phyloP scores from a whole-genome alignment of 2,797 vertebrate genomes.

The Podargus strigoides region DNA sequence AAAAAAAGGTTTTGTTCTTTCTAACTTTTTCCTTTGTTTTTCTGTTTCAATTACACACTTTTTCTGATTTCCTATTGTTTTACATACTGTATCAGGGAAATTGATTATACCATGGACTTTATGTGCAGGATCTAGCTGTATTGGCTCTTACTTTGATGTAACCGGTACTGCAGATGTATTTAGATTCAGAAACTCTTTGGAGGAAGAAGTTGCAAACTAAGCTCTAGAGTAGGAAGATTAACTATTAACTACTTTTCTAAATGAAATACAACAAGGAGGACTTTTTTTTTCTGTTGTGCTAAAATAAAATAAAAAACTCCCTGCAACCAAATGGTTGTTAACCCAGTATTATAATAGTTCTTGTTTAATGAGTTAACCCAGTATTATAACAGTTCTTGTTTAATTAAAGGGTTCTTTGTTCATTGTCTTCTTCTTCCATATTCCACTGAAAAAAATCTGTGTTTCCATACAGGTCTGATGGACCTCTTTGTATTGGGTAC shows the following conservation, averaged over 20 bases:
- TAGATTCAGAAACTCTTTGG: not conserved
- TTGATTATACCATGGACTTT: not conserved
- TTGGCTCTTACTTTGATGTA: not conserved
- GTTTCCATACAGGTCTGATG: not conserved
- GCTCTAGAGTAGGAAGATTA: not conserved
- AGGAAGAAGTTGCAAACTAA: not conserved
- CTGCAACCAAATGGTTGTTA: not conserved
- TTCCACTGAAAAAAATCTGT: not conserved
- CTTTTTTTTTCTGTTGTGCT: not conserved
- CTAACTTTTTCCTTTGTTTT: not conserved
- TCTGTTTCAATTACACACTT: not conserved
- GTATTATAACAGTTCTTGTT: not conserved
- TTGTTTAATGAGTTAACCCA: not conserved
- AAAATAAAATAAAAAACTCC: not conserved
- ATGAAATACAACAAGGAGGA: not conserved
- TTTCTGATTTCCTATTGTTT: not conserved
- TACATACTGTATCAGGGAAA: not conserved
- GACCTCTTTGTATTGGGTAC: not conserved
- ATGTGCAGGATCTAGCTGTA: not conserved
- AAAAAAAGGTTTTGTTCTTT: not conserved
- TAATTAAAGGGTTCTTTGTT: not conserved
- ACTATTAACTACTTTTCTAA: not conserved
- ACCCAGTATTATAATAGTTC: not conserved
- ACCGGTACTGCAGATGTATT: not conserved
- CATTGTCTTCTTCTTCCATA: not conserved